Percentiles rank a stretch among this genome's conserved stretches.
These are phyloP conservation scores for Rhamphomyia laevipes DNA, from an alignment of 2,888 invertebrate genomes.

Conservation along the genomic window DNA sequence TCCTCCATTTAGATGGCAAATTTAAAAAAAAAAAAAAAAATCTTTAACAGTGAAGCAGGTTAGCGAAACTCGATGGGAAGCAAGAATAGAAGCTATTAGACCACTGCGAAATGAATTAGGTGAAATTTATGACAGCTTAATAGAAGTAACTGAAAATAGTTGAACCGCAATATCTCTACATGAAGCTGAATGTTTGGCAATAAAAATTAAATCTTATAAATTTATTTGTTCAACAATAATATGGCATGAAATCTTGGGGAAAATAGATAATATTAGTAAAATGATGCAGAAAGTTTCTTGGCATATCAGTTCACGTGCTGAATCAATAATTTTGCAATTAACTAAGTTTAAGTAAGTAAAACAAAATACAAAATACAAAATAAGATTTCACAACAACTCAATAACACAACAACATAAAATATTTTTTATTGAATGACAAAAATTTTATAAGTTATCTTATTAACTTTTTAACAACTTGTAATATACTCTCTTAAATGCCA, in stretches of 20 bases:
- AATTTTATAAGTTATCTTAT: too few relatives aligned
- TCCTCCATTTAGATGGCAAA: slow-evolving; percentile 1
- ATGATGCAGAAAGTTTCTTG: not conserved
- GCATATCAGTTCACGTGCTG: not conserved
- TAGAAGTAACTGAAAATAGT: not conserved
- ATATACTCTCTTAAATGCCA: too few relatives aligned
- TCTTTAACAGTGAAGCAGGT: not conserved
- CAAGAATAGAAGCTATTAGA: slow-evolving; percentile 1
- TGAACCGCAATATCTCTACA: not conserved
- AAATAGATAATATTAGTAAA: not conserved
- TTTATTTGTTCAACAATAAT: not conserved
- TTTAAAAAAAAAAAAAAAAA: not conserved
- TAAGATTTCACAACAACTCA: too few relatives aligned
- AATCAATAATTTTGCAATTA: too few relatives aligned
- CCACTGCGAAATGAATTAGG: not conserved
- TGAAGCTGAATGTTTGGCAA: not conserved
- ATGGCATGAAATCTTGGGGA: not conserved
- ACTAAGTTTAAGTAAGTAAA: too few relatives aligned
- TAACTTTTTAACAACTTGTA: too few relatives aligned
- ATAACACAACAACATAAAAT: too few relatives aligned
- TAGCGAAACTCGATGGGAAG: slow-evolving; percentile 7
- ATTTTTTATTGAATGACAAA: too few relatives aligned
- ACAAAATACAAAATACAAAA: too few relatives aligned
- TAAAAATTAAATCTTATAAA: slow-evolving; percentile 1
- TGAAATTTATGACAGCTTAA: slow-evolving; percentile 2